Base-by-base conservation (phyloP, 2,888 invertebrate genomes). In the Acanthacorydalis orientalis region DNA sequence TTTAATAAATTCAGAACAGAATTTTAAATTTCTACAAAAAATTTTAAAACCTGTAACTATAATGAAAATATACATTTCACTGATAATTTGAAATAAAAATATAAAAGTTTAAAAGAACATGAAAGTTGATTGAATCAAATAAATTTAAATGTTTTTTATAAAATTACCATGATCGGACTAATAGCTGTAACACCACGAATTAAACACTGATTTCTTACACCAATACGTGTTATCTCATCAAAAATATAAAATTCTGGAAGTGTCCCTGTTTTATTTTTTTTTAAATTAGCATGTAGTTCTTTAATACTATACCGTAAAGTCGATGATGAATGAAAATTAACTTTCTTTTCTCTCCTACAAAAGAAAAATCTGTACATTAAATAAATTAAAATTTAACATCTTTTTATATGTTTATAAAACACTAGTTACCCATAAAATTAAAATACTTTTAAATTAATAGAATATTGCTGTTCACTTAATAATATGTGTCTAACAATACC, bases 161-260 rank as follows among this genome's bases (percentile, higher is more conserved):
- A 37, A 46, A 31, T 31, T 46, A 93, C 79, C 1, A 88, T 81
- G 14, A 90, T 60, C 0, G 91, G 80, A 9, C 89, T 83, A 0
- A 95, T 77, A 7, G 86, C 64, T 0, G 93, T 92, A 50, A 81
- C 83, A 53, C 83, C 83, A 41, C 83, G 77, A 1, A 88, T 76
- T 58, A 82, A 78, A 50, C 84, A 82, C 46, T 77, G 69, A 14
- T 77, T 69, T 0, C 80, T 77, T 0, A 75, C 70, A 42, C 83
- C 77, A 0, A 75, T 70, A 41, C 83, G 76, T 1, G 80, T 80
- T 64, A 91, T 82, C 63, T 92, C 91, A 59, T 89, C 89, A 59
- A 81, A 95, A 10, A 88, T 71, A 12, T 92, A 65, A 91, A 92
- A 95, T 57, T 89, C 83, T 10, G 80, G 77, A 0, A 83, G 80